These are phyloP conservation scores for Zalophus californianus DNA, from an alignment of 2,797 vertebrate genomes.

Conservation along the genomic window DNA sequence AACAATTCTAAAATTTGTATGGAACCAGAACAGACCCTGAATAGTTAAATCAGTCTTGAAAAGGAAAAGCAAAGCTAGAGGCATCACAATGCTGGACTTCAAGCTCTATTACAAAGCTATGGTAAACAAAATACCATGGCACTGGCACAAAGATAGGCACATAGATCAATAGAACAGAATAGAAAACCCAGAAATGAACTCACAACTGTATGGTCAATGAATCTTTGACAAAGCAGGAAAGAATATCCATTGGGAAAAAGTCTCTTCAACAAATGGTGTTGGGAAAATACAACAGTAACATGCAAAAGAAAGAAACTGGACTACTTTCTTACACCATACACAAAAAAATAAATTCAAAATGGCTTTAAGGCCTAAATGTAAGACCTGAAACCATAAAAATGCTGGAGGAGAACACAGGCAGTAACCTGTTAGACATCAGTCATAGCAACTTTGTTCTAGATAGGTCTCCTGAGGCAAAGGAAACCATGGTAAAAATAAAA, in stretches of 20 bases:
- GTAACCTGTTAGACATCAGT: background rate
- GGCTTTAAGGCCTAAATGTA: background rate
- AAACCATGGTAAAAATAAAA: background rate
- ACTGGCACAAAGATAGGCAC: background rate
- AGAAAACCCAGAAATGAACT: background rate
- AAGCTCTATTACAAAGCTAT: background rate
- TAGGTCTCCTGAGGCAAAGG: background rate
- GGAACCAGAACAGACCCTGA: background rate
- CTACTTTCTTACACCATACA: background rate
- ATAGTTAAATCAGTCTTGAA: background rate
- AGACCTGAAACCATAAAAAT: background rate
- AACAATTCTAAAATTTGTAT: background rate
- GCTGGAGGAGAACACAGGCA: background rate
- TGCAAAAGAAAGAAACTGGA: background rate
- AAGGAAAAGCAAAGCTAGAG: background rate
- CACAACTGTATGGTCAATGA: background rate
- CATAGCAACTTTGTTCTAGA: background rate
- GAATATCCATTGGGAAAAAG: background rate
- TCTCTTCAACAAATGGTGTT: background rate
- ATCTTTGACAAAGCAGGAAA: background rate
- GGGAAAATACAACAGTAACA: background rate
- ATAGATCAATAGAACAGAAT: background rate
- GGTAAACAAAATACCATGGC: background rate
- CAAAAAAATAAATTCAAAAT: background rate
- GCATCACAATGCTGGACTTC: background rate